Evolutionary conservation across 2,888 invertebrate genomes (phyloP), one percentile per base, ranked within the genome.

Genomic region (Ganaspis brasiliensis): DNA sequence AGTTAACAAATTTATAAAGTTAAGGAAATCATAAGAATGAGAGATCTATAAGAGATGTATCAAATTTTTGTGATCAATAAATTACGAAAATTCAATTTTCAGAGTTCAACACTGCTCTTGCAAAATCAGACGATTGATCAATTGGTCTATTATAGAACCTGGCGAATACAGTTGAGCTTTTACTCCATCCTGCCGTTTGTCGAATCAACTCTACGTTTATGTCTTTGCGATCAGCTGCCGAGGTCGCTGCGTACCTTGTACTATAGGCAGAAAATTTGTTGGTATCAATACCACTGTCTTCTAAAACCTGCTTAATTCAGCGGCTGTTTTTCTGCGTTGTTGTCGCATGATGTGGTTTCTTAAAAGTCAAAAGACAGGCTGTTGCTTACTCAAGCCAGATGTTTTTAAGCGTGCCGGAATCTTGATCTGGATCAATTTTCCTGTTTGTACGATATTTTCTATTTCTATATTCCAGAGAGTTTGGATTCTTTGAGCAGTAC

Each of bases 401-500:
- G 52, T 52, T 52, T 52, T 52, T 52, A 52, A 16, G 4, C 52
- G n/a, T n/a, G n/a, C 52, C 31, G 6, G 2, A 4, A 31, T 31
- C 3, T 31, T 31, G 5, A 55, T 21, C 0, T 21, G 35, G 12
- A 61, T n/a, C 24, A 0, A 8, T 1, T 19, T 26, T 26, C 2
- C n/a, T 12, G 35, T 57, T 12, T 9, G 8, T 0, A 14, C 5
- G 12, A 80, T 78, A 63, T 78, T 78, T 9, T 31, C 8, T 2
- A 61, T 0, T 12, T 74, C 71, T 16, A 76, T 78, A 5, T 74
- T 35, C 0, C 74, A 70, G 0, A 80, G 52, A 0, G 74, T 80
- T 16, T 80, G 76, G 0, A 78, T 45, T 57, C 76, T 72, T 21
- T 76, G 76, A 0, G 57, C 70, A 9, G 57, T 59, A 6, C 8